Percentiles rank a stretch among this genome's conserved stretches.
Evolutionary conservation across 2,113 vertebrate genomes (phyloP).

Genomic region (Struthidea cinerea): DNA sequence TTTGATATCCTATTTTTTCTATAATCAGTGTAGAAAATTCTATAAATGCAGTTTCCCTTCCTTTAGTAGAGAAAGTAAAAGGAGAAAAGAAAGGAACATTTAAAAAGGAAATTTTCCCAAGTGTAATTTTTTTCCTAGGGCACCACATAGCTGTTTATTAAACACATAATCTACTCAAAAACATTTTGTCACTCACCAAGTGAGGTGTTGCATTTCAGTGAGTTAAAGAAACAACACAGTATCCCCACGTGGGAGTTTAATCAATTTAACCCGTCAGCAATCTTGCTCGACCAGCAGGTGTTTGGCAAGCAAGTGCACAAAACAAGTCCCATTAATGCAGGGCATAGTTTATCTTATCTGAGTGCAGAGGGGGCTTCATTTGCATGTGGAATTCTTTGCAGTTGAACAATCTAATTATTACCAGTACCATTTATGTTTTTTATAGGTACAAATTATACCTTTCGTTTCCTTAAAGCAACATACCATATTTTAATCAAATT

Average conservation of each 20-base stretch:
- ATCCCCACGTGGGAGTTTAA: neutral
- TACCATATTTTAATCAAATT: neutral
- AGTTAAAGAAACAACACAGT: neutral
- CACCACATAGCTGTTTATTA: neutral
- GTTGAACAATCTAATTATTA: neutral
- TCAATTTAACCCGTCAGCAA: slow-evolving; percentile 1
- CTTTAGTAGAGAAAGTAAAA: neutral
- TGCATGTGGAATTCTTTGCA: neutral
- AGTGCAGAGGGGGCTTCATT: neutral
- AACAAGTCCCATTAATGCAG: neutral
- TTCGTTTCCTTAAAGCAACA: neutral
- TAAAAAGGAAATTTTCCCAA: neutral
- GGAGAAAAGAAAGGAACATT: neutral
- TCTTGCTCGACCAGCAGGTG: slow-evolving; percentile 30
- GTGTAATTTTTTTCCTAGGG: neutral
- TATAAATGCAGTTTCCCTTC: neutral
- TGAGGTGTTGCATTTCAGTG: neutral
- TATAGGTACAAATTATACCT: neutral
- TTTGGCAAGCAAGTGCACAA: slow-evolving; percentile 1
- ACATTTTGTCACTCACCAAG: neutral
- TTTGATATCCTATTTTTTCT: neutral
- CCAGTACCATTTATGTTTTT: neutral
- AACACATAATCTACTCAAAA: neutral
- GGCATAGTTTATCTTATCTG: slow-evolving; percentile 14
- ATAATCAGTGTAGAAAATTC: neutral